Base-by-base conservation (phyloP, 1,140 invertebrate species). In the Orchestia grillus region DNA sequence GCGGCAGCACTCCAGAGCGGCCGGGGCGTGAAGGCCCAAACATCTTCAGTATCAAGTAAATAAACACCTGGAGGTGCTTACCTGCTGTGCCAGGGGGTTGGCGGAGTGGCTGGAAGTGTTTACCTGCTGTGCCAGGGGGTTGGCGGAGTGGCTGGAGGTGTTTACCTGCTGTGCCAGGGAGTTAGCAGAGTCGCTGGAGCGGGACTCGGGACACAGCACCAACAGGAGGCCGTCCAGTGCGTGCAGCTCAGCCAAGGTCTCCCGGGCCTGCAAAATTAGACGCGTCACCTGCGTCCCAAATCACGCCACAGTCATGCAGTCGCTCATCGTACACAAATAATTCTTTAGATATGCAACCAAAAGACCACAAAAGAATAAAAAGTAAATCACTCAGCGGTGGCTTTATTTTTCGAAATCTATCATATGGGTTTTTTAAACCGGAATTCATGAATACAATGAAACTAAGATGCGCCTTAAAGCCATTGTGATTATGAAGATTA, bases 201-300 rank as follows among this genome's bases (percentile, higher is more conserved):
- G 88, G 44, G 88, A 43, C 41, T 91, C 88, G 16, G 88, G 88
- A 28, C 88, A 91, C 88, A 91, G 88, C 88, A 91, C 88, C 8
- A 91, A 11, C 44, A 91, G 88, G 88, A 11, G 6, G 41, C 44
- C 41, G 19, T 91, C 44, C 88, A 77, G 62, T 8, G 28, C 3
- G 28, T 77, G 62, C 28, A 77, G 62, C 36, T 77, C 62, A 3
- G 62, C 62, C 62, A 77, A 77, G 1, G 62, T 77, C 62, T 77
- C 62, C 11, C 15, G 62, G 28, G 62, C 62, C 62, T 77, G 62
- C 11, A 77, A 23, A 77, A 23, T 15, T n/a, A 36, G 28, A 77
- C 62, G 15, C 3, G 62, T 77, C 11, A 36, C 19, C 11, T 36
- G 62, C 15, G 3, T 8, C 28, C 62, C 11, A 1, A 3, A 77